These are phyloP conservation scores for Coleophora deauratella DNA, from an alignment of 2,888 invertebrate genomes.

Conservation along the genomic window DNA sequence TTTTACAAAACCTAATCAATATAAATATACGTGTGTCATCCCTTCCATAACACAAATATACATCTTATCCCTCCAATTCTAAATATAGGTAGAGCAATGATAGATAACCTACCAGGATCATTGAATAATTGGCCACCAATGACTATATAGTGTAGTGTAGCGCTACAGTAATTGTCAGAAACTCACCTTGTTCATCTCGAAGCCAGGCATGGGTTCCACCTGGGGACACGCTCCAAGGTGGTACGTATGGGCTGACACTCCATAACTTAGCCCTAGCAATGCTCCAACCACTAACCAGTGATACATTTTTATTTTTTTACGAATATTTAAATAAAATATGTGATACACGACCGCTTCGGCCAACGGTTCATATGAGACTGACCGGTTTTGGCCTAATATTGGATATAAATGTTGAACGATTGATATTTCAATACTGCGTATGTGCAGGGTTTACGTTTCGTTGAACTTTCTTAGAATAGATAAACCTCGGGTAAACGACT, in stretches of 20 bases:
- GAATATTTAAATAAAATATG: background rate
- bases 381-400: background rate
- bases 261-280: conserved; percentile 38
- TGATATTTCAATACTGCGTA: conserved; percentile 13
- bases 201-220: conserved; percentile 81
- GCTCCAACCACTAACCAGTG: conserved; percentile 28
- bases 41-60: too few species aligned
- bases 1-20: too few species aligned
- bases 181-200: conserved; percentile 82
- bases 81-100: too few species aligned
- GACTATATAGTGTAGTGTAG: too few species aligned
- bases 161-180: too few species aligned
- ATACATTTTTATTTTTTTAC: conserved; percentile 25
- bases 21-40: too few species aligned
- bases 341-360: conserved; percentile 2
- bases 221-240: conserved; percentile 83
- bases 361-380: conserved; percentile 9
- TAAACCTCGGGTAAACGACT: too few species aligned
- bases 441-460: conserved; percentile 7
- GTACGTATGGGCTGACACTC: conserved; percentile 76
- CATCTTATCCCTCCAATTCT: too few species aligned
- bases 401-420: conserved; percentile 2
- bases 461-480: too few species aligned
- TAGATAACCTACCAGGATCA: too few species aligned
- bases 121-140: too few species aligned